These are phyloP conservation scores for Chalcis sispes DNA, from an alignment of 2,888 invertebrate genomes.

Conservation along the genomic window DNA sequence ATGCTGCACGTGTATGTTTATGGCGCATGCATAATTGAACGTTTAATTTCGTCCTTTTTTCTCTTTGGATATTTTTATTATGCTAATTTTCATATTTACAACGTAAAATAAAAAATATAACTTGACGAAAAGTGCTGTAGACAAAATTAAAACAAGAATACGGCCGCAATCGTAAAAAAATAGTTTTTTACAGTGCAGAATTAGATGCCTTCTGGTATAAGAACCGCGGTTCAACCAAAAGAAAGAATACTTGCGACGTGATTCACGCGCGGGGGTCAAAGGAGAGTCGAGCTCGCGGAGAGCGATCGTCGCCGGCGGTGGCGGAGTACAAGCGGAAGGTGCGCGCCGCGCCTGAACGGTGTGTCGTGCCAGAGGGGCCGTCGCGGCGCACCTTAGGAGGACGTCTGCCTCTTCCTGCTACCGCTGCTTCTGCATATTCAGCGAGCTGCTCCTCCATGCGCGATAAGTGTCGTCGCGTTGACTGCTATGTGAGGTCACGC, in stretches of 20 bases:
- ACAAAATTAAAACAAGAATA: too few relatives aligned
- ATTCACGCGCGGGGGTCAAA: conserved; percentile 23
- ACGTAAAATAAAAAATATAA: too few relatives aligned
- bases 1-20: too few relatives aligned
- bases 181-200: background rate
- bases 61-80: too few relatives aligned
- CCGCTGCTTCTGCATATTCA: conserved; percentile 63
- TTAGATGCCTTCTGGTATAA: background rate
- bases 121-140: too few relatives aligned
- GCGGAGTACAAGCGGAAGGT: background rate
- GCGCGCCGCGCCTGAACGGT: conserved; percentile 39
- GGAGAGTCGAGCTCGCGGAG: conserved; percentile 15
- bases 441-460: conserved; percentile 63
- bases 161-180: too few relatives aligned
- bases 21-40: too few relatives aligned
- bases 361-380: conserved; percentile 55
- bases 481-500: conserved; percentile 65
- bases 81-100: too few relatives aligned
- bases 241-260: background rate
- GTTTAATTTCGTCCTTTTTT: too few relatives aligned
- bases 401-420: conserved; percentile 58
- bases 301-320: conserved; percentile 23
- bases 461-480: conserved; percentile 64
- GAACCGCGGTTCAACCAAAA: background rate
- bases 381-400: conserved; percentile 60